A percentile compares a stretch with the other conserved stretches of the same genome.
Conservation (phyloP, 2,888 invertebrate species). For the Ophion slaviceki region DNA sequence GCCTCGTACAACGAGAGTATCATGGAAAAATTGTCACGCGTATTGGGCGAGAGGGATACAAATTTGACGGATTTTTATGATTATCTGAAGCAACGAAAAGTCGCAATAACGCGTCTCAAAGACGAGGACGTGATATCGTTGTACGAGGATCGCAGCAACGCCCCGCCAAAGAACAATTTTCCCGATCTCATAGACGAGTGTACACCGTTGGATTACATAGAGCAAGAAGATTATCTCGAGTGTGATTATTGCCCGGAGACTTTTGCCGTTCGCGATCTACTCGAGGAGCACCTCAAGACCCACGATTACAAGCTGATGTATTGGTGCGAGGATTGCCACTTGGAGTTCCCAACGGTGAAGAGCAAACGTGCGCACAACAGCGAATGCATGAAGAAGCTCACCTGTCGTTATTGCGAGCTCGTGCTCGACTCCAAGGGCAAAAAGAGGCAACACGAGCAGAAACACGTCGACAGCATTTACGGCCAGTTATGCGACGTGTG, state of each 20-base stretch:
- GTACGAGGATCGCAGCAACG: slow-evolving; percentile 77
- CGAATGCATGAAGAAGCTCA: slow-evolving; percentile 77
- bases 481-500: slow-evolving; percentile 81
- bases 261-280: slow-evolving; percentile 74
- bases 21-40: slow-evolving; percentile 75
- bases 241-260: slow-evolving; percentile 80
- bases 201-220: slow-evolving; percentile 71
- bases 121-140: slow-evolving; percentile 80
- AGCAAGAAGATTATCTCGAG: slow-evolving; percentile 73
- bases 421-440: slow-evolving; percentile 80
- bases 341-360: slow-evolving; percentile 79
- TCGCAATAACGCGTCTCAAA: slow-evolving; percentile 78
- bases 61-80: slow-evolving; percentile 79
- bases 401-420: slow-evolving; percentile 79
- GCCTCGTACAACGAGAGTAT: slow-evolving; percentile 75
- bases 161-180: slow-evolving; percentile 67
- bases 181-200: slow-evolving; percentile 73
- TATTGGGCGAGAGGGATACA: slow-evolving; percentile 76
- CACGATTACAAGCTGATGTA: slow-evolving; percentile 81
- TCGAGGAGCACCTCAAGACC: slow-evolving; percentile 79
- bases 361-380: slow-evolving; percentile 78
- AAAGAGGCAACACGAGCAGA: slow-evolving; percentile 82
- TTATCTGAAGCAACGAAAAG: slow-evolving; percentile 80
- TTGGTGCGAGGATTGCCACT: slow-evolving; percentile 80
- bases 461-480: slow-evolving; percentile 79